Percentiles rank a stretch among this genome's conserved stretches.
Evolutionary conservation across 2,113 vertebrate species (phyloP).

Genomic region (Nycticebus coucang): DNA sequence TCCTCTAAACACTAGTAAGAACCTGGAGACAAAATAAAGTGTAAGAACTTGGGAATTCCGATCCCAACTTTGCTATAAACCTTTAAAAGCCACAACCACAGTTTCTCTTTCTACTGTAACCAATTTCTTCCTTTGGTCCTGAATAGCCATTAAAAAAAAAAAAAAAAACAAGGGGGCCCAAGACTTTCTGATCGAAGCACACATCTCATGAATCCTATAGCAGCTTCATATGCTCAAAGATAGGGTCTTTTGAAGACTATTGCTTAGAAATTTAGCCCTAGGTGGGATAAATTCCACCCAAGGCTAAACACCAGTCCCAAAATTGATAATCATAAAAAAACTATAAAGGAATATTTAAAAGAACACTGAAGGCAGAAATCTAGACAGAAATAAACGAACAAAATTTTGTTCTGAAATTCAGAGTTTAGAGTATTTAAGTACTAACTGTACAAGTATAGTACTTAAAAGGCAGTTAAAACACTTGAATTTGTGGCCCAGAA

Average conservation of each 20-base stretch:
- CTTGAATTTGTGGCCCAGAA: neutral
- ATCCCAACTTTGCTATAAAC: neutral
- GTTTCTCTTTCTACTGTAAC: neutral
- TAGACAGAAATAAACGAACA: neutral
- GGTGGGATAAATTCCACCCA: neutral
- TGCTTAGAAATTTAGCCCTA: too few relatives aligned
- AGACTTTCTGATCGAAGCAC: neutral
- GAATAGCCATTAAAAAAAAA: neutral
- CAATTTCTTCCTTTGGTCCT: neutral
- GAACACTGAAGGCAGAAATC: neutral
- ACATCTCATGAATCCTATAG: too few relatives aligned
- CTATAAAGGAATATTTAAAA: constrained; percentile 35
- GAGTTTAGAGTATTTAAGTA: neutral
- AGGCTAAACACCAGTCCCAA: constrained; percentile 33
- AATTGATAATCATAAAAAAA: neutral
- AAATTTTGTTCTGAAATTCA: too few relatives aligned
- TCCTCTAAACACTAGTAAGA: neutral
- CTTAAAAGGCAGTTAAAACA: constrained; percentile 7
- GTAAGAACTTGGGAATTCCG: constrained; percentile 22
- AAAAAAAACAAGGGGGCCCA: neutral
- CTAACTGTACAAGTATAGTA: neutral
- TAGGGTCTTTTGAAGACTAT: too few relatives aligned
- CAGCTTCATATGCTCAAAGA: too few relatives aligned
- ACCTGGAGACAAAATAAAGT: neutral
- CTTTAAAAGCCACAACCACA: neutral